Evolutionary conservation across 2,113 vertebrate genomes (phyloP), one percentile per base, ranked within the genome.

Genomic region (Electrona antarctica): DNA sequence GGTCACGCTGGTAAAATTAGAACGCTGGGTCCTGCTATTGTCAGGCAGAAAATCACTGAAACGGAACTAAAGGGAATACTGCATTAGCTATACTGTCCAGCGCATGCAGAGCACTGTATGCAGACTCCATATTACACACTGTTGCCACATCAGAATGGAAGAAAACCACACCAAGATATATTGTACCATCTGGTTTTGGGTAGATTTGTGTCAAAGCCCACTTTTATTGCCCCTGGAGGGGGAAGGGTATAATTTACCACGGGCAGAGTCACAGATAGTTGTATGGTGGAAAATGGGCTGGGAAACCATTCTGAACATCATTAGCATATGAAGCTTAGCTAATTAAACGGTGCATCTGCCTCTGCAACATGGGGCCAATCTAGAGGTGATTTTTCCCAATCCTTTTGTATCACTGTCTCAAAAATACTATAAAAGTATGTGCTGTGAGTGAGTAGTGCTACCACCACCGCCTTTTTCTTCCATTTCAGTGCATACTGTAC

Each of bases 171-270:
- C 46, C 12, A 71, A 83, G 76, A 84, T 85, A 86, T 90, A 89
- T 72, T 69, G 74, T 74, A 72, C 77, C 86, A 88, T 92, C 88
- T 91, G 91, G 89, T 59, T 87, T 83, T 79, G 71, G 73, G 79
- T 79, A 86, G 79, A 91, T 91, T 84, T 87, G 83, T 89, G 85
- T 88, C 83, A 83, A 88, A 90, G 76, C 80, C 75, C 76, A 79
- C 74, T 91, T 93, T 92, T 91, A 92, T 90, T 79, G 85, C 84
- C 68, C 77, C 81, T 74, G 62, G 77, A 71, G 65, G 78, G 71
- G 85, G 73, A 69, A 73, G 88, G 85, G 82, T 89, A 67, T 89
- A 68, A 84, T 86, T 88, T 83, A 87, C 78, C 69, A 81, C 85
- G 80, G 79, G 70, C 76, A 49, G 57, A 90, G 77, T 87, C 86